phyloP scores from a whole-genome alignment of 2,888 invertebrate species.

The Rhaphigaster nebulosa region DNA sequence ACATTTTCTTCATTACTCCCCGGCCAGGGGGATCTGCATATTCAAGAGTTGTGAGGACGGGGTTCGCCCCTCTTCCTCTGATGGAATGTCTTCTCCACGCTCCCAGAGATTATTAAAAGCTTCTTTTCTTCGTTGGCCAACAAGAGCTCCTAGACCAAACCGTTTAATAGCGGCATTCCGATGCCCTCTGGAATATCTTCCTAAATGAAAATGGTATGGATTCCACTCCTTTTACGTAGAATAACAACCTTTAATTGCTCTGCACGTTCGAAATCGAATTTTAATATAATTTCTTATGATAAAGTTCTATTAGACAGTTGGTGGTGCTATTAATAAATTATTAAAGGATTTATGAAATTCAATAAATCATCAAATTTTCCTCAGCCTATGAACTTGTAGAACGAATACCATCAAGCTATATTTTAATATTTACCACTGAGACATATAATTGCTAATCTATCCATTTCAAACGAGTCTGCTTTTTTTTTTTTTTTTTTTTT shows the following conservation, averaged over 20 bases:
- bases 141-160: conserved; percentile 28
- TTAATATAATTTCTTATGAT: neutral
- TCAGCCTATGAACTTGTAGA: no score
- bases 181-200: neutral
- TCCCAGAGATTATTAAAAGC: conserved; percentile 52
- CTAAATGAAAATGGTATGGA: conserved; percentile 35
- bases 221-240: neutral
- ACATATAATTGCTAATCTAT: no score
- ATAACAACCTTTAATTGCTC: neutral
- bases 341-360: neutral
- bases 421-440: no score
- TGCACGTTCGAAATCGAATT: neutral
- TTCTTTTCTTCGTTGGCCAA: conserved; percentile 47
- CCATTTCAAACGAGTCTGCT: no score
- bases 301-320: neutral
- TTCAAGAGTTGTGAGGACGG: conserved; percentile 47
- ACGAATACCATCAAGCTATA: no score
- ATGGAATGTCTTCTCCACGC: conserved; percentile 53
- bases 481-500: no score
- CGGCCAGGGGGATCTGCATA: conserved; percentile 48
- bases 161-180: conserved; percentile 47
- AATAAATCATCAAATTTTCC: no score
- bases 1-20: conserved; percentile 56
- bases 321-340: neutral
- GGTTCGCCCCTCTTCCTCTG: conserved; percentile 40